Base-by-base conservation (phyloP, 2,888 invertebrate species). In the Euzetes globulus region DNA sequence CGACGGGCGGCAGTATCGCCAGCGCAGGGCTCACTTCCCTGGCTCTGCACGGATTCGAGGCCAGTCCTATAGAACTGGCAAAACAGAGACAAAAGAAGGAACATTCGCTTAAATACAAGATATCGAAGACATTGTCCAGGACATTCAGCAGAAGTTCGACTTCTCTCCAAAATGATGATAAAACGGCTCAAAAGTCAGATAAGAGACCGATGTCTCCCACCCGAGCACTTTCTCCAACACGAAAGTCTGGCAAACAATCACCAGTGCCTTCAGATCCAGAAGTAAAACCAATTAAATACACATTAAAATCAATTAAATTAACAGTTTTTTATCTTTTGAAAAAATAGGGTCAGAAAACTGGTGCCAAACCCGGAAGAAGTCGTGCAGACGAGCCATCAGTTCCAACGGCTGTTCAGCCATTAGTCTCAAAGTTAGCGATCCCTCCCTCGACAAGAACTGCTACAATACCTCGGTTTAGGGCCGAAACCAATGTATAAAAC, bases 71-170 rank as follows among this genome's bases (percentile, higher is more conserved):
- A 29, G 74, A 74, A 37, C 17, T 74, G 58, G 74, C 74, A 13
- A 76, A 76, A 58, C 72, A 75, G 22, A 76, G 77, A 58, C 77
- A 78, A 45, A 77, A 77, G 65, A 80, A 78, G 60, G 78, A 77
- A 41, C 75, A 77, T 72, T 78, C 79, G 52, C 75, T 80, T 6
- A 77, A 79, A 17, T 78, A 79, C 41, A 79, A 77, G 70, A 79
- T 80, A 37, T 78, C 78, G 33, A 79, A 78, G 45, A 79, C 79
- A 7, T 77, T 79, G 22, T 77, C 78, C 63, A 79, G 78, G 60
- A 77, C 79, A 17, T 73, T 79, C 9, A 77, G 77, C n/a, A 73
- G 78, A 50, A 77, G 77, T 58, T 71, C 75, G 11, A 78, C 77
- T 0, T 19, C 41, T 47, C 47, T 47, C 3, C 70, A 70, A 47